Evolutionary conservation across 2,797 vertebrate species (phyloP), one percentile per base, ranked within the genome.

Genomic region (Anisognathus igniventris): DNA sequence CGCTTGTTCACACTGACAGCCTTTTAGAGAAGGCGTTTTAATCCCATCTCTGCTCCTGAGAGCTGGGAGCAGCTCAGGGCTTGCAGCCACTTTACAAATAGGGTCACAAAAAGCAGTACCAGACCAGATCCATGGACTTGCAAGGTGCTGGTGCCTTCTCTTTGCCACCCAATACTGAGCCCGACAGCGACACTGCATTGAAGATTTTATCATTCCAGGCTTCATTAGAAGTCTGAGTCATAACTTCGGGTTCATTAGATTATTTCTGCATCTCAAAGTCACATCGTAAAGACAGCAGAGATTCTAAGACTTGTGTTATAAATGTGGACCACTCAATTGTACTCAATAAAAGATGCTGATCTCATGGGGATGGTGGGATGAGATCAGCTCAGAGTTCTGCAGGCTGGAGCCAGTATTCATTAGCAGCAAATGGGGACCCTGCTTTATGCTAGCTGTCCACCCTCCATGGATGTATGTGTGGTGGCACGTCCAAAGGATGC

Each of bases 81-180:
- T 65, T 8, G 42, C 5, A 21, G 42, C 2, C 22, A 7, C 70
- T 65, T 73, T 10, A 24, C 42, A 19, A 62, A 54, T 0, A 19
- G 12, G 9, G 23, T n/a, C 9, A 47, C 19, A 40, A 71, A 37
- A 21, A 70, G 20, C 25, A 23, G 7, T 1, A 33, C 37, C 8
- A 57, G 71, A 47, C 0, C 0, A 37, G 37, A n/a, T 14, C 21
- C 19, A 0, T 0, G 27, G 30, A 15, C 33, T 61, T 10, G 18
- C 28, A 37, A 50, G 57, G 61, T 28, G 53, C 31, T 56, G 56
- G 24, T 53, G 56, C 37, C 4, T 2, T 44, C 60, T 62, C 42
- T 35, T 70, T 65, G 65, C 28, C 61, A 74, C 16, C 19, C 35
- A 22, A 40, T 0, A 87, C 35, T 0, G 2, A 96, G 30, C 28